Evolutionary conservation across 2,113 vertebrate genomes (phyloP).

Genomic region (Grantiella picta): DNA sequence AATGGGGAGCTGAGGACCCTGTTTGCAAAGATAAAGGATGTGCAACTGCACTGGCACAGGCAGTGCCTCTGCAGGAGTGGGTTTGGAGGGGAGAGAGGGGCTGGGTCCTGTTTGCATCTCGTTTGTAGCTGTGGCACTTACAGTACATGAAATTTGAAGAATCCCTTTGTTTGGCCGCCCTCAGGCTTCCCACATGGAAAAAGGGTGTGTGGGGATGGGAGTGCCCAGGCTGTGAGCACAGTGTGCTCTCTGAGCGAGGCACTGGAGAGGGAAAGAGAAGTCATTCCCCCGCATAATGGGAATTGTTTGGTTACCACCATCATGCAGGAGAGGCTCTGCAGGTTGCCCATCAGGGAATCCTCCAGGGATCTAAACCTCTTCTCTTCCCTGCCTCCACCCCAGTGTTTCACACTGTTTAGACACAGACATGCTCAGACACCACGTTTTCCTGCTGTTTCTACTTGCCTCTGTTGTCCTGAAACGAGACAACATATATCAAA

Average conservation of each 20-base stretch:
- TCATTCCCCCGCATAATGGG: rapidly evolving
- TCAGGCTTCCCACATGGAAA: not conserved
- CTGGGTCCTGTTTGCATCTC: not conserved
- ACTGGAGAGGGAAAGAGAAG: not conserved
- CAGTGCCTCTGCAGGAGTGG: not conserved
- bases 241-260: not conserved
- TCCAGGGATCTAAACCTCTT: not conserved
- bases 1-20: not conserved
- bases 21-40: not conserved
- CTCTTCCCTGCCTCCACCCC: not conserved
- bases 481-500: not conserved
- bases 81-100: not conserved
- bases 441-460: not conserved
- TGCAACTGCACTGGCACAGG: not conserved
- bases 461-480: not conserved
- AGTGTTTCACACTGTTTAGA: not conserved
- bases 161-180: conserved; percentile 17
- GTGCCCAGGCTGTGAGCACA: not conserved
- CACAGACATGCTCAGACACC: not conserved
- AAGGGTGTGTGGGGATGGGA: conserved; percentile 32
- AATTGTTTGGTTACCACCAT: not conserved
- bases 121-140: not conserved
- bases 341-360: not conserved
- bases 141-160: not conserved
- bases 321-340: not conserved